Base-by-base conservation (phyloP, 1,140 invertebrate genomes). In the Liolophura sinensis region DNA sequence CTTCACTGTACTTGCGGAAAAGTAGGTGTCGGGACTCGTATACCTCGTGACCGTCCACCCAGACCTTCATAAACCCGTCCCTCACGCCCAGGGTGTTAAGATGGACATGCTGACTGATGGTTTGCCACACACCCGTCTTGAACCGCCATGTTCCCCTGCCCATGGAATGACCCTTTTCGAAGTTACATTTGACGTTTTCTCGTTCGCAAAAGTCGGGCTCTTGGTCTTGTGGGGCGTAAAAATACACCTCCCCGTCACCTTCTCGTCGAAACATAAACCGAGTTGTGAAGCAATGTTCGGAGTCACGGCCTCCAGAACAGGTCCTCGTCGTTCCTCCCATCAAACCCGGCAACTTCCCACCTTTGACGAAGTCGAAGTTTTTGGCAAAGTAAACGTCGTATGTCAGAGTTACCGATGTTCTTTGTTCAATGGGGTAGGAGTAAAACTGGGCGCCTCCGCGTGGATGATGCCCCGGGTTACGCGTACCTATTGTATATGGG, bases 341-440 rank as follows among this genome's bases (percentile, higher is more conserved):
- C 3, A 74, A 48, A 16, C 77, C 77, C 1, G 77, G 77, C 4
- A 79, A 67, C 51, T 79, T 79, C 4, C 77, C 77, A 1, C 77
- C 77, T 15, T 50, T 61, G 14, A 70, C 64, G 67, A 72, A 79
- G 15, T 69, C 63, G 59, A 79, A 75, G 27, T 58, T 70, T 14
- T 62, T 47, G 16, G 51, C 49, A 50, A 78, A 77, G 49, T 71
- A 76, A 1, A 78, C 69, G 24, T 76, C 60, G 52, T 70, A 71
- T 46, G 63, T 65, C n/a, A 74, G 54, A 5, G 64, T 69, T 24
- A 71, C 50, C 51, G 12, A n/a, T 27, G 20, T 51, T 5, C 31
- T 40, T 24, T 49, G 59, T 5, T 59, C 61, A 22, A 31, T 24
- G 24, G 69, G 51, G 22, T 62, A 49, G 6, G 65, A 50, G 24